phyloP scores from a whole-genome alignment of 2,888 invertebrate species.

The Chelonus formosanus region DNA sequence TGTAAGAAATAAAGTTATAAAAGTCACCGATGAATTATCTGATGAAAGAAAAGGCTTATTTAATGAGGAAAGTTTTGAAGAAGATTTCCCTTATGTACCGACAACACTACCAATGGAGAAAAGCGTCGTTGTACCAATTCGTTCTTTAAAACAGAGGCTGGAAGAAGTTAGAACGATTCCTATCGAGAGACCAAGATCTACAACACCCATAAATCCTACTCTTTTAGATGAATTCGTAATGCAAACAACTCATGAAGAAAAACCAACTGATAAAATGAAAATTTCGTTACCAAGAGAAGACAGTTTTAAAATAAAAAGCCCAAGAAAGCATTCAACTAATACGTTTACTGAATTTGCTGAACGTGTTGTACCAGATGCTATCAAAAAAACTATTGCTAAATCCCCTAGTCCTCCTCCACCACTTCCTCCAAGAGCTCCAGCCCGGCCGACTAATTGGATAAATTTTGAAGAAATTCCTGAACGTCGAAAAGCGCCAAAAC shows the following conservation, averaged over 20 bases:
- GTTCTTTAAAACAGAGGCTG: constrained; percentile 78
- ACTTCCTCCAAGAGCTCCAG: constrained; percentile 56
- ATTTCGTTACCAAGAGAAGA: constrained; percentile 74
- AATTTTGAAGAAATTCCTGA: constrained; percentile 89
- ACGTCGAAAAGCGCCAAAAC: constrained; percentile 80
- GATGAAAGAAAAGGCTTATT: constrained; percentile 81
- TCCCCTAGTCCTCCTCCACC: constrained; percentile 62
- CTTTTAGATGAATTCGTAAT: constrained; percentile 77
- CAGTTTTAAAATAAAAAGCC: constrained; percentile 63
- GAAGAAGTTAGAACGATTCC: constrained; percentile 72
- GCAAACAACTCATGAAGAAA: constrained; percentile 50
- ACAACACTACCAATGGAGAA: constrained; percentile 89
- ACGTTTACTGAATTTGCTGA: constrained; percentile 73
- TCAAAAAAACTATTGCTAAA: constrained; percentile 59
- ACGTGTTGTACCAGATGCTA: constrained; percentile 68
- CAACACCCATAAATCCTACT: constrained; percentile 77
- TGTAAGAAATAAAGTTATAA: constrained; percentile 66
- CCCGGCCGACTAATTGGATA: constrained; percentile 74
- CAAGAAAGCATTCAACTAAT: constrained; percentile 66
- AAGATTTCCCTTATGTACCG: constrained; percentile 85
- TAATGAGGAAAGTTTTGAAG: constrained; percentile 84
- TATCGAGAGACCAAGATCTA: constrained; percentile 78
- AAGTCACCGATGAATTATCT: constrained; percentile 70
- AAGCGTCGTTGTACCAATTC: constrained; percentile 80
- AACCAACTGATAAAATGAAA: constrained; percentile 72